phyloP scores from a whole-genome alignment of 2,797 vertebrate species.

The Enteromius viviparus region DNA sequence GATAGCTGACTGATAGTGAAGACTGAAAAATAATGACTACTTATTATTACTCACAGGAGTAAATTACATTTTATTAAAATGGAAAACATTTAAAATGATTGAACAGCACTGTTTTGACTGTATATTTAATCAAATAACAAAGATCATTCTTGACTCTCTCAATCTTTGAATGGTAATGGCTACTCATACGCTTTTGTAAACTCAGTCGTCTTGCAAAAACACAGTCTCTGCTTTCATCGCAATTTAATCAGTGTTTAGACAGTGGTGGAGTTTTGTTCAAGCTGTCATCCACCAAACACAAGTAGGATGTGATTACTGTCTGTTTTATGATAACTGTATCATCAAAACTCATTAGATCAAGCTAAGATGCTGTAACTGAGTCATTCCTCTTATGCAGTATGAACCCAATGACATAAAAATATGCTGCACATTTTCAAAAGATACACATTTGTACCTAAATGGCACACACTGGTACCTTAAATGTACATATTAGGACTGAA shows the following conservation, averaged over 20 bases:
- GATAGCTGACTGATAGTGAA: not conserved
- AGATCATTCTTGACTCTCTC: not conserved
- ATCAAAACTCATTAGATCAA: not conserved
- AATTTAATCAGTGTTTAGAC: not conserved
- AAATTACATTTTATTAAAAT: not conserved
- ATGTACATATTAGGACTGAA: not conserved
- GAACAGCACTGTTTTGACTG: not conserved
- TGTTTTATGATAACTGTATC: not conserved
- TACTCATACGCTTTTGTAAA: not conserved
- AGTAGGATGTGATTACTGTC: not conserved
- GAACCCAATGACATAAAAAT: not conserved
- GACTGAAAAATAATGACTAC: not conserved
- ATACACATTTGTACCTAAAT: not conserved
- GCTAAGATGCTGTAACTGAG: not conserved
- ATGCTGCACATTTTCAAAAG: not conserved
- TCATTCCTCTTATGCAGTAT: not conserved
- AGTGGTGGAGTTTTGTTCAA: not conserved
- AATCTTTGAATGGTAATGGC: not conserved
- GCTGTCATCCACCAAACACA: not conserved
- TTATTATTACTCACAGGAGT: not conserved
- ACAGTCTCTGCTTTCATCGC: not conserved
- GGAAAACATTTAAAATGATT: not conserved
- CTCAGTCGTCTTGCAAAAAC: not conserved
- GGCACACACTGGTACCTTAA: not conserved
- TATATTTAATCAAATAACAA: not conserved